Percentiles rank a stretch among this genome's conserved stretches.
These are phyloP conservation scores for Zaprionus ghesquierei DNA, from an alignment of 1,140 invertebrate species.

Conservation along the genomic window DNA sequence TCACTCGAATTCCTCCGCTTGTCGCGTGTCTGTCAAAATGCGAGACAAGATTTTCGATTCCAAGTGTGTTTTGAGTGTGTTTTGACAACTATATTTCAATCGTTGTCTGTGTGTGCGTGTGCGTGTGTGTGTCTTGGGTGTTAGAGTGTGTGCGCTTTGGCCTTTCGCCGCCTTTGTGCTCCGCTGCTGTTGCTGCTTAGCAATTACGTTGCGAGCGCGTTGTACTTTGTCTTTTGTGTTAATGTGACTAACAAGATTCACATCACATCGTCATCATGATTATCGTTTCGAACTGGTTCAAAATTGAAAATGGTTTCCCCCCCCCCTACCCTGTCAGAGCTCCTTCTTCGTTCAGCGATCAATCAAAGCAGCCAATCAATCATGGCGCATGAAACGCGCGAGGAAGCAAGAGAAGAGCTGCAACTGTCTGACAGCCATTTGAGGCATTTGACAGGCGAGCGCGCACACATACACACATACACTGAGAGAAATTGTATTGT, in stretches of 20 bases:
- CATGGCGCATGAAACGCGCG: not conserved
- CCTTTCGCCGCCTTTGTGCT: no score
- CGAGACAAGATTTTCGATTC: slow-evolving; percentile 25
- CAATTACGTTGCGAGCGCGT: slow-evolving; percentile 19
- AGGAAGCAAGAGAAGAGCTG: not conserved
- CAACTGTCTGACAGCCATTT: slow-evolving; percentile 26
- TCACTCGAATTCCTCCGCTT: slow-evolving; percentile 20
- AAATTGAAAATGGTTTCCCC: slow-evolving; percentile 2
- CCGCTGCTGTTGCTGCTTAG: no score
- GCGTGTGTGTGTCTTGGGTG: not conserved
- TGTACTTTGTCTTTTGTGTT: slow-evolving; percentile 12
- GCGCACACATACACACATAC: not conserved
- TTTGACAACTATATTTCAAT: slow-evolving; percentile 49
- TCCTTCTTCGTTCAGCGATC: slow-evolving; percentile 21
- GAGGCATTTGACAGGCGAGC: slow-evolving; percentile 23
- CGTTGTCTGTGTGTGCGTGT: not conserved
- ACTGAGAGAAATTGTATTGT: slow-evolving; percentile 21
- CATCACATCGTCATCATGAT: slow-evolving; percentile 20
- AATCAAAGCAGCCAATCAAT: slow-evolving; percentile 45
- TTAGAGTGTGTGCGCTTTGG: not conserved
- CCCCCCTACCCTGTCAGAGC: not conserved
- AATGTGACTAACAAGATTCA: slow-evolving; percentile 31
- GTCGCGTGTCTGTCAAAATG: slow-evolving; percentile 38
- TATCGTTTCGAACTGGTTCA: slow-evolving; percentile 5
- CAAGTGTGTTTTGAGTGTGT: slow-evolving; percentile 31